Evolutionary conservation across 2,888 invertebrate genomes (phyloP).

Genomic region (Parnassius mnemosyne): DNA sequence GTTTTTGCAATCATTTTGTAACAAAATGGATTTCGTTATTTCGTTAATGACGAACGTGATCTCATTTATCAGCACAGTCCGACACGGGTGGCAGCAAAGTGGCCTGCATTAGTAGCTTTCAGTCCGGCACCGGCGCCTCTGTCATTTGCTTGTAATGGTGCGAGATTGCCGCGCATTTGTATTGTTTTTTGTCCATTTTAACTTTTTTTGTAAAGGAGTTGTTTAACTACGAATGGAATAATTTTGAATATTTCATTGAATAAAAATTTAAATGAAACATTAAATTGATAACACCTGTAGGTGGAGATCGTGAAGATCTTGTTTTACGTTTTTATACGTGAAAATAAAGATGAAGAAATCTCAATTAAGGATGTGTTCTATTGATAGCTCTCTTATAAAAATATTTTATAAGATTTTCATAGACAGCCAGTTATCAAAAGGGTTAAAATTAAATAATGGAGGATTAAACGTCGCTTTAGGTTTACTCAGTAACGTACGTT

Average conservation of each 20-base stretch:
- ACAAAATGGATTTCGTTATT: conserved; percentile 28
- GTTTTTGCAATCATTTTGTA: conserved; percentile 18
- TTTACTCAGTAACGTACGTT: no score
- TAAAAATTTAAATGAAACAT: no score
- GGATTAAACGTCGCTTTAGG: no score
- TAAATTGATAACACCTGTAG: no score
- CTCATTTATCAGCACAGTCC: conserved; percentile 13
- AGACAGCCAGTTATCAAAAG: no score
- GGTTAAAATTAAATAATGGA: no score
- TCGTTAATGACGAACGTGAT: conserved; percentile 27
- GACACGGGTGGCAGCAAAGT: conserved; percentile 23
- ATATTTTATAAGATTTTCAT: no score
- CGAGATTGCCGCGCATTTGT: conserved; percentile 53
- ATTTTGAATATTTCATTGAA: neutral
- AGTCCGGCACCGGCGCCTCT: conserved; percentile 55
- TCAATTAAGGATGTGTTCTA: no score
- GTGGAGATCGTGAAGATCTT: no score
- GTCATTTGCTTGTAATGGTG: conserved; percentile 68
- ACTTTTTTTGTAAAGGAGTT: conserved; percentile 9
- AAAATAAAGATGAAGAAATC: no score
- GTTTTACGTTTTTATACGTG: no score
- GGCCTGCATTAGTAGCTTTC: conserved; percentile 67
- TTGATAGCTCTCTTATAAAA: no score
- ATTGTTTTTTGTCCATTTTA: conserved; percentile 44
- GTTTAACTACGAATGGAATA: conserved; percentile 4